Evolutionary conservation across 2,113 vertebrate genomes (phyloP), one percentile per base, ranked within the genome.

Genomic region (Vimba vimba): DNA sequence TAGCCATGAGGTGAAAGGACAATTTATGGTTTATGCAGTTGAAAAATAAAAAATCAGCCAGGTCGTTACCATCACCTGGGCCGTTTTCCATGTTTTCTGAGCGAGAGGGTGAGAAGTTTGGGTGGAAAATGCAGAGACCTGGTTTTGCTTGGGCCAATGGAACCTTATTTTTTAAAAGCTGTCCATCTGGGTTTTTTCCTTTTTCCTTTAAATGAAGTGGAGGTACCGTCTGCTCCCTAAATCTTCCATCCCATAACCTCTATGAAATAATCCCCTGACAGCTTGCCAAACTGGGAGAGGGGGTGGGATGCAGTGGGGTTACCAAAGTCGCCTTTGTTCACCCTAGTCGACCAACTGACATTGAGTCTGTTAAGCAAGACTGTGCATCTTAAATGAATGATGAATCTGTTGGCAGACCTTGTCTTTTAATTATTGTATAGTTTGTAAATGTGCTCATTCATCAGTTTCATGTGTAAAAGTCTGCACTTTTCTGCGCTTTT

Each of bases 261-360:
- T 90, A 90, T 91, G 87, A 90, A 92, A 91, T 90, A 92, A 93
- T 91, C 90, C 90, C 86, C 85, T 86, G 83, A 87, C 90, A 90
- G 84, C 86, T 89, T 59, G 79, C 90, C 90, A 87, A 75, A 64
- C 59, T 68, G 52, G 47, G n/a, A 81, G 80, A 86, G 75, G 86
- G 85, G 77, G 21, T 27, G 86, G 88, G 88, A 91, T 90, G 68
- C 83, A 84, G 87, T 76, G 68, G 86, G 87, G 89, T 88, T 84
- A 86, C 88, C 39, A 81, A 91, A 91, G 90, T 89, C 45, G 73
- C 88, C 82, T 94, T 94, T 94, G 93, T 93, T 93, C 89, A 76
- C 87, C 90, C 77, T 87, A 83, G 85, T 92, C 86, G 87, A 86
- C 85, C 90, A 45, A 90, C 86, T 85, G 90, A 92, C 91, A 90